A percentile compares a stretch with the other conserved stretches of the same genome.
phyloP scores from a whole-genome alignment of 2,888 invertebrate species.

The Falcaria lacertinaria region DNA sequence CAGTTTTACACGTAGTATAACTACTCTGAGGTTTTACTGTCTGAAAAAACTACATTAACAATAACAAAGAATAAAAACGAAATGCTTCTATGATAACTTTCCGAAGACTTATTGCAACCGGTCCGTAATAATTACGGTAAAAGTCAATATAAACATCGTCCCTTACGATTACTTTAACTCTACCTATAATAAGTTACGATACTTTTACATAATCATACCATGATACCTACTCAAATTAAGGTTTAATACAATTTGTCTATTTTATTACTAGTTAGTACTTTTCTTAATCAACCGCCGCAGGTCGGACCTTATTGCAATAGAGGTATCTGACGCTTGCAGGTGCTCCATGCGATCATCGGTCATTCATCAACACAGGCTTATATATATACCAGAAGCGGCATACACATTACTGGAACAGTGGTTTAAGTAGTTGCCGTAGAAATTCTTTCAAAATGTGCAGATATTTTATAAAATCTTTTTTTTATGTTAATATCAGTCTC shows the following conservation, averaged over 20 bases:
- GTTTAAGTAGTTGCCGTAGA: too few species aligned
- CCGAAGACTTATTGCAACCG: not conserved
- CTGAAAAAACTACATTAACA: too few species aligned
- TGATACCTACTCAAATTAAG: slow-evolving; percentile 17
- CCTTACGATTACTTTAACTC: not conserved
- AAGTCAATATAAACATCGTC: not conserved
- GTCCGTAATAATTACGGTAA: not conserved
- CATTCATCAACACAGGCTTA: too few species aligned
- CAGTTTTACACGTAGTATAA: too few species aligned
- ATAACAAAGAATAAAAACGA: too few species aligned
- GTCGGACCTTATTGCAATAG: slow-evolving; percentile 15
- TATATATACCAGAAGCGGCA: too few species aligned
- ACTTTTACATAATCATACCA: not conserved
- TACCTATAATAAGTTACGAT: not conserved
- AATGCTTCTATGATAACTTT: too few species aligned
- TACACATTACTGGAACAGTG: too few species aligned
- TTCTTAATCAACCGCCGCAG: slow-evolving; percentile 23
- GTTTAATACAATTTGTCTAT: slow-evolving; percentile 27
- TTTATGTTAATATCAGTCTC: too few species aligned
- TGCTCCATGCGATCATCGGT: slow-evolving; percentile 3
- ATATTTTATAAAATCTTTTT: too few species aligned
- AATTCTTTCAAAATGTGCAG: too few species aligned
- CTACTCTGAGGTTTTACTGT: too few species aligned
- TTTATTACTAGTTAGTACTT: slow-evolving; percentile 8
- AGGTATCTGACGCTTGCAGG: slow-evolving; percentile 4